Evolutionary conservation across 2,797 vertebrate genomes (phyloP), one percentile per base, ranked within the genome.

Genomic region (Dromococcyx pavoninus): DNA sequence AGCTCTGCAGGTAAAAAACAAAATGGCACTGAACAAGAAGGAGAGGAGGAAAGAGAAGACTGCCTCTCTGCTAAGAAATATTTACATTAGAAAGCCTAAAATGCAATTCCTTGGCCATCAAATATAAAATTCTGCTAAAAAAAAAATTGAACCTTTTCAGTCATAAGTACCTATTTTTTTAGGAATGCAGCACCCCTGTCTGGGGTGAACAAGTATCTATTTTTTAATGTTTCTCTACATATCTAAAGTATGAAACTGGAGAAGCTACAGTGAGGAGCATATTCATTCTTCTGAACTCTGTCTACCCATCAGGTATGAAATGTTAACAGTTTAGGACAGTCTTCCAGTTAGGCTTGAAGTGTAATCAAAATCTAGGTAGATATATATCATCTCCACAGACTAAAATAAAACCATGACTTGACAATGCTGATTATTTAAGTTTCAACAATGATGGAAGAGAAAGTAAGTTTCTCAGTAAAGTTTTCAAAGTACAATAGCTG

Each of bases 101-200:
- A 71, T 77, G 54, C 10, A 74, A 3, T 48, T 89, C 18, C 7
- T 12, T 46, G 14, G 8, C 5, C 44, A 46, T 5, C 23, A 67
- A 78, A 51, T 28, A 69, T 6, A 61, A 86, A 93, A 75, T 48
- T 48, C 25, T 32, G 27, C 10, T 39, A 19, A 83, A 73, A 58
- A 73, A 58, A 79, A 54, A 48, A 48, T 58, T 82, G 22, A 85
- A 84, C 22, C 4, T 65, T 84, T 69, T 50, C 43, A 58, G 32
- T 6, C 30, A 39, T 17, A 60, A 60, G 13, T 27, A 44, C 3
- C 2, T 58, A 2, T 32, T 50, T 66, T 66, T 78, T 87, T 13
- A 82, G 11, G 11, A 85, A 54, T 4, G 3, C 10, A 33, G 1
- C 23, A 32, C 4, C 0, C 0, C 0, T 39, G 46, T 37, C 19